Evolutionary conservation across 1,140 invertebrate species (phyloP), one percentile per base, ranked within the genome.

Genomic region (Zaprionus gabonicus): DNA sequence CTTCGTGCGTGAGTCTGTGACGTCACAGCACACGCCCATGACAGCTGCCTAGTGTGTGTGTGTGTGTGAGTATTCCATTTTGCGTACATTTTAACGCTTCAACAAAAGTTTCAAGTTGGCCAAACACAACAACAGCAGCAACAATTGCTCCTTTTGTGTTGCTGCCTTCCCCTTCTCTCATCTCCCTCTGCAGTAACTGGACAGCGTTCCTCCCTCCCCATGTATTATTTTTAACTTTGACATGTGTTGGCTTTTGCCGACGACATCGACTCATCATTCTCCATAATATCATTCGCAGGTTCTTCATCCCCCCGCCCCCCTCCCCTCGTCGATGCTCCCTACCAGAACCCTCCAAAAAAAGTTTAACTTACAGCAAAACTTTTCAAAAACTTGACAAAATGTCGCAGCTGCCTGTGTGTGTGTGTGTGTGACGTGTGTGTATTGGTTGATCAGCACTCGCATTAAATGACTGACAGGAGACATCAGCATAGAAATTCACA

Each of bases 161-260:
- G 17, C 25, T 64, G 58, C 20, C n/a, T n/a, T 41, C 28, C 12
- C 20, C 20, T 23, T 13, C 20, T 49, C 28, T 20, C 13, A 41
- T 55, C 38, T 34, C 46, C 31, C 13, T 5, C 13, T 67, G 55
- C 55, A 41, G 25, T 31, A n/a, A 23, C 56, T 36, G 59, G 56
- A 66, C 80, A 75, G 53, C 27, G 15, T 59, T 51, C 51, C 64
- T 31, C 53, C 55, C 36, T 38, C 34, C 46, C 80, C 73, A 53
- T 77, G 71, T 74, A 80, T 82, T 90, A 85, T 88, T 90, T 90
- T 88, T 75, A 85, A 90, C 85, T 85, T 85, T 88, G 81, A 88
- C 85, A 88, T 88, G 81, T 88, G 85, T 84, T 88, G 78, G 85
- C 85, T 82, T 80, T 81, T 74, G 71, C 65, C 73, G 53, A 74